Percentiles rank a stretch among this genome's conserved stretches.
These are phyloP conservation scores for Conus canariensis DNA, from an alignment of 2,888 invertebrate species.

Conservation along the genomic window DNA sequence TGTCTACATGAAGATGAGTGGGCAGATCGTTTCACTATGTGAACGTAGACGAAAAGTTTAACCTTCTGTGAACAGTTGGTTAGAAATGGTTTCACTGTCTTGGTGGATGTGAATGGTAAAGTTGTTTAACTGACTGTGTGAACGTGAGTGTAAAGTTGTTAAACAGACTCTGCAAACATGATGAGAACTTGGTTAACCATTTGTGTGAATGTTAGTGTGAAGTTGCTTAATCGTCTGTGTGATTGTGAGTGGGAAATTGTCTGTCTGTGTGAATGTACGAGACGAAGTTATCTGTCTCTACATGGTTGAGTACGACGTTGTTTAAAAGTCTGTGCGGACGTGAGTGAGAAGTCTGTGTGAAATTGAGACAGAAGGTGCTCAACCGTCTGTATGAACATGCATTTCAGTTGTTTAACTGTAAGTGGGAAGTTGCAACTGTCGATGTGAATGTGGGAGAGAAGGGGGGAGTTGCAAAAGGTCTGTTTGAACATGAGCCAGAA, in stretches of 20 bases:
- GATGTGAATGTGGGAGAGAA: neutral
- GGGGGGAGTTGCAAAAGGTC: neutral
- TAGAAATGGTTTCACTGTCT: too few relatives aligned
- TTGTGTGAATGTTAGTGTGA: neutral
- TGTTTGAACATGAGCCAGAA: slow-evolving; percentile 57
- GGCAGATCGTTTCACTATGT: neutral
- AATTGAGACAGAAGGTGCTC: neutral
- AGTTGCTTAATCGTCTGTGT: slow-evolving; percentile 38
- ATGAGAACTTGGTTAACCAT: neutral
- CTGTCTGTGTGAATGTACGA: too few relatives aligned
- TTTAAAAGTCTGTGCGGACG: neutral
- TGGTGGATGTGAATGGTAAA: too few relatives aligned
- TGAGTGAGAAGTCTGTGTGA: neutral
- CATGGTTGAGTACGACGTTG: too few relatives aligned
- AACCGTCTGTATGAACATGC: neutral
- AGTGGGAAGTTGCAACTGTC: neutral
- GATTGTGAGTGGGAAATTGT: slow-evolving; percentile 52
- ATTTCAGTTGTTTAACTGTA: too few relatives aligned
- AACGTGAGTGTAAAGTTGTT: neutral
- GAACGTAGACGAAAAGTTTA: too few relatives aligned
- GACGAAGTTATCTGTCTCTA: neutral
- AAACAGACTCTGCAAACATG: neutral
- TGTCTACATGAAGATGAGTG: neutral
- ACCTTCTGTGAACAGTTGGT: too few relatives aligned
- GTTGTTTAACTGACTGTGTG: neutral